phyloP scores from a whole-genome alignment of 2,113 vertebrate genomes.

The Crypturellus undulatus region DNA sequence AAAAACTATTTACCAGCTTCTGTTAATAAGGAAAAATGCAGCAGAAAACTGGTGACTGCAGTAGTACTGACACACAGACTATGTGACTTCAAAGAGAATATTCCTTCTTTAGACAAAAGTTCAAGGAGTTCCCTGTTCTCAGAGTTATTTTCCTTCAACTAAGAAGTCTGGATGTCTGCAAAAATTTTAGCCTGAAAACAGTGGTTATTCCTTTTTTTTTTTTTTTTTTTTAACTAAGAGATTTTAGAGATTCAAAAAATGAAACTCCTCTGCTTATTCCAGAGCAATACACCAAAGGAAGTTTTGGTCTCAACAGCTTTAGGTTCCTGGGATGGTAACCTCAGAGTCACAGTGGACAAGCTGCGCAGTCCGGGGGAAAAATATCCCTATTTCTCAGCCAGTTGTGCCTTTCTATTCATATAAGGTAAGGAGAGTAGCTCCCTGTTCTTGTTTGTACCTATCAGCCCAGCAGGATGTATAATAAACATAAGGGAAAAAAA shows the following conservation, averaged over 20 bases:
- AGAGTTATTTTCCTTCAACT: not conserved
- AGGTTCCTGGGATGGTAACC: not conserved
- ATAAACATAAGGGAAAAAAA: not conserved
- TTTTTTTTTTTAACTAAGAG: not conserved
- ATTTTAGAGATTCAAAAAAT: not conserved
- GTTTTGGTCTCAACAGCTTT: not conserved
- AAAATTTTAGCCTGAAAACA: not conserved
- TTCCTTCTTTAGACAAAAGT: not conserved
- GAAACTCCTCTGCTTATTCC: not conserved
- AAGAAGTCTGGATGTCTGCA: not conserved
- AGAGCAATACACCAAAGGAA: constrained; percentile 27
- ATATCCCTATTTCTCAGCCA: not conserved
- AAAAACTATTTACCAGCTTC: not conserved
- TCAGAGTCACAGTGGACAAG: not conserved
- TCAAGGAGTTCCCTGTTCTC: not conserved
- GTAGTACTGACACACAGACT: not conserved
- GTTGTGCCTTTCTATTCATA: not conserved
- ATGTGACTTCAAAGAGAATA: not conserved
- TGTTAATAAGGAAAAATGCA: not conserved
- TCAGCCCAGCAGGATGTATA: not conserved
- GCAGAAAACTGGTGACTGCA: not conserved
- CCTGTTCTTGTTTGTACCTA: not conserved
- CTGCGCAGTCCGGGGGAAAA: not conserved
- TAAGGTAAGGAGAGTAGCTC: not conserved
- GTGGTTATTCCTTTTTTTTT: not conserved